phyloP scores from a whole-genome alignment of 2,113 vertebrate species.

The Leucoraja erinaceus region DNA sequence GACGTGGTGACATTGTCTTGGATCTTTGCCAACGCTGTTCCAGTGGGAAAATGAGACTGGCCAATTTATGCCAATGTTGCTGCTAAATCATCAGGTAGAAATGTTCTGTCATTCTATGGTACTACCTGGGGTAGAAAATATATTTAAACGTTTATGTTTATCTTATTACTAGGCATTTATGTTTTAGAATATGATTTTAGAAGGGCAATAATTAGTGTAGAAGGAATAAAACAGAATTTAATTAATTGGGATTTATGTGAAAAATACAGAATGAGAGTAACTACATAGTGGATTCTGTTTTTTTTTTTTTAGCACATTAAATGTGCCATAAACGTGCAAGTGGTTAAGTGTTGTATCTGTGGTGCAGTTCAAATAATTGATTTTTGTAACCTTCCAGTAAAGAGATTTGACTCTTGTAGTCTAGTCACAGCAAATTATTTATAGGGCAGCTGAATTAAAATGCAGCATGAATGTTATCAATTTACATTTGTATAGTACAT shows the following conservation, averaged over 20 bases:
- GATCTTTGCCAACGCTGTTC: background rate
- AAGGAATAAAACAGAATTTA: background rate
- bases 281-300: background rate
- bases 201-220: background rate
- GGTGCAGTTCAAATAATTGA: background rate
- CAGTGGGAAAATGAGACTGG: background rate
- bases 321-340: too few relatives aligned
- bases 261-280: background rate
- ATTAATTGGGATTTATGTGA: background rate
- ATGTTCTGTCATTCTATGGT: background rate
- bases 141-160: background rate
- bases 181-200: background rate
- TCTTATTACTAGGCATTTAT: background rate
- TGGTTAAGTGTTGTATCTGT: background rate
- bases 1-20: background rate
- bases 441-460: background rate
- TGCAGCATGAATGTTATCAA: background rate
- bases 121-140: background rate
- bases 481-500: background rate
- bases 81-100: background rate
- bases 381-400: background rate
- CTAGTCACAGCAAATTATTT: background rate
- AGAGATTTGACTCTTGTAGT: background rate
- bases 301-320: background rate
- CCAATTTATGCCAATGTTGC: background rate